These are phyloP conservation scores for Myopa tessellatipennis DNA, from an alignment of 2,888 invertebrate genomes.

Conservation along the genomic window DNA sequence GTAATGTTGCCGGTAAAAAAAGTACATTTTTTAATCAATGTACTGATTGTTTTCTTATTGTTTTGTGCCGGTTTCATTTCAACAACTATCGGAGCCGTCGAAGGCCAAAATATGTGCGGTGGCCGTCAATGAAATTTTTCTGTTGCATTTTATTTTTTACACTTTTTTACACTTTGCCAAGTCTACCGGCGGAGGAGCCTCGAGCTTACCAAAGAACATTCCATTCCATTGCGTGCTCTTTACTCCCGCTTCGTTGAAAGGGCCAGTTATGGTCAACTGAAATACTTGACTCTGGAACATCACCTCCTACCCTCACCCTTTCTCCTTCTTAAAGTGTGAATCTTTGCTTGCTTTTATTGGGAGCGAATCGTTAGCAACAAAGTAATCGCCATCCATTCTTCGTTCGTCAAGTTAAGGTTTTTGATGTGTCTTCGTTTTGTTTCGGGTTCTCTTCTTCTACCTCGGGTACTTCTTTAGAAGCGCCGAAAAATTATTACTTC, in stretches of 20 bases:
- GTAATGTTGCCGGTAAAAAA: slow-evolving; percentile 26
- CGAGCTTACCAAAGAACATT: background rate
- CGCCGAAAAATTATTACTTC: slow-evolving; percentile 39
- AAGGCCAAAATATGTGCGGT: background rate
- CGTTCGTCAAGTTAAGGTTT: background rate
- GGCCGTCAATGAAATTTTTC: slow-evolving; percentile 6
- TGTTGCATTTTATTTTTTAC: background rate
- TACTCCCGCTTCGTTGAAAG: background rate
- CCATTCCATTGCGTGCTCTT: too few species aligned
- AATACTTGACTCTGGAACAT: too few species aligned
- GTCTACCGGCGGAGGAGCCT: too few species aligned
- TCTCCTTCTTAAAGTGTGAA: background rate
- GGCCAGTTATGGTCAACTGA: background rate
- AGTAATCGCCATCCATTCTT: background rate
- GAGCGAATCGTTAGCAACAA: background rate
- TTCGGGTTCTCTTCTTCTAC: background rate
- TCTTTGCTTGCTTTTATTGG: slow-evolving; percentile 45
- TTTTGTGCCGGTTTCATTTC: background rate
- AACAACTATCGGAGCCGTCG: too few species aligned
- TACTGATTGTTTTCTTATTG: background rate
- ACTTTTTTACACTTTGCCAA: too few species aligned
- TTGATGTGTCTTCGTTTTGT: background rate
- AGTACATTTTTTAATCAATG: slow-evolving; percentile 1
- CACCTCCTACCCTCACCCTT: background rate
- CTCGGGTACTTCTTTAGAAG: slow-evolving; percentile 37